A percentile compares a stretch with the other conserved stretches of the same genome.
These are phyloP conservation scores for Hemicentrotus pulcherrimus DNA, from an alignment of 35 echinoderm and acorn worm species.

Conservation along the genomic window DNA sequence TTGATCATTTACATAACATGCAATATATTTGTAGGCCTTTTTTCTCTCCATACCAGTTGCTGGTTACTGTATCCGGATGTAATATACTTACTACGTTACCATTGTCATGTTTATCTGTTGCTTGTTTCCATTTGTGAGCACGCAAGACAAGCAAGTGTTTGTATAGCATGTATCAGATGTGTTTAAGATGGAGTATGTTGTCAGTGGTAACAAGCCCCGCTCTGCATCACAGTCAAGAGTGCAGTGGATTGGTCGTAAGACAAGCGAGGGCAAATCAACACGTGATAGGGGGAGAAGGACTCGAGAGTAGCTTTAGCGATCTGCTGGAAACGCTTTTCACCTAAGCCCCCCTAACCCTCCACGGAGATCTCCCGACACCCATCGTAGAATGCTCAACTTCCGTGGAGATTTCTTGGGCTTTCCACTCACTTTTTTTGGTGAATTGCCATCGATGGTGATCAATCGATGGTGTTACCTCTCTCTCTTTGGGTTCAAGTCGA, in stretches of 20 bases:
- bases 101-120: too few relatives aligned
- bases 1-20: too few relatives aligned
- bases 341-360: background rate
- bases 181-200: background rate
- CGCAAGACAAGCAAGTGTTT: too few relatives aligned
- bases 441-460: constrained; percentile 1
- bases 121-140: too few relatives aligned
- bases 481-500: background rate
- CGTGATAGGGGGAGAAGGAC: background rate
- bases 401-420: constrained; percentile 1
- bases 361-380: constrained; percentile 13
- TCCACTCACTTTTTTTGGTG: background rate
- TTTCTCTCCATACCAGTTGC: too few relatives aligned
- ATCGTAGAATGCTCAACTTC: constrained; percentile 1
- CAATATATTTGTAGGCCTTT: too few relatives aligned
- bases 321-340: background rate
- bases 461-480: background rate
- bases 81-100: too few relatives aligned
- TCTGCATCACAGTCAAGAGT: background rate
- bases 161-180: background rate
- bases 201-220: background rate
- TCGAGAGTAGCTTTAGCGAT: background rate
- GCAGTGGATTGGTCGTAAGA: background rate
- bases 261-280: background rate
- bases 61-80: too few relatives aligned